Percentiles rank a stretch among this genome's conserved stretches.
phyloP scores from a whole-genome alignment of 2,797 vertebrate genomes.

The Halcyon leucocephala region DNA sequence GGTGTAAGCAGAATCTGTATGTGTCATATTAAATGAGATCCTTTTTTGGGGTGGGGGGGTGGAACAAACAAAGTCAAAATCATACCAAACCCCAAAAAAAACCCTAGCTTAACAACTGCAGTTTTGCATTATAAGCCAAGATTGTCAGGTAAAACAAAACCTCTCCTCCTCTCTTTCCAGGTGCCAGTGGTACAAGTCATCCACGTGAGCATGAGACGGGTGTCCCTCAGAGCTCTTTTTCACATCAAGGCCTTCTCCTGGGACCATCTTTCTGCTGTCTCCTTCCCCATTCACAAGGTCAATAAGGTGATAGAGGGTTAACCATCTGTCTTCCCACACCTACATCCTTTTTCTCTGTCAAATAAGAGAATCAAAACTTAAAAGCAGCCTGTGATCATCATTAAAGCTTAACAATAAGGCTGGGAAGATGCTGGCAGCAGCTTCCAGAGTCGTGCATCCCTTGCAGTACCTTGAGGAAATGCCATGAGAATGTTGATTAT shows the following conservation, averaged over 20 bases:
- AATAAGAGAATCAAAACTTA: neutral
- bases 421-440: neutral
- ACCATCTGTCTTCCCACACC: neutral
- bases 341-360: neutral
- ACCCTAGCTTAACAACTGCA: no score
- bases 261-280: neutral
- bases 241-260: neutral
- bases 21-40: neutral
- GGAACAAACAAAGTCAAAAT: no score
- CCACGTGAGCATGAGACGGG: rapidly evolving
- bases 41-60: neutral
- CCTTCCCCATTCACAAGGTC: neutral
- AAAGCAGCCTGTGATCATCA: neutral
- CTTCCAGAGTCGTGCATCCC: neutral
- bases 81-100: no score
- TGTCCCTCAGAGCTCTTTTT: neutral
- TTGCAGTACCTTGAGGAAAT: neutral
- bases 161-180: neutral
- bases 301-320: neutral
- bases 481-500: neutral
- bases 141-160: neutral
- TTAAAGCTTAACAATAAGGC: neutral
- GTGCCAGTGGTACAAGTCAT: neutral
- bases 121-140: neutral
- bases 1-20: neutral